phyloP scores from a whole-genome alignment of 2,113 vertebrate species.

The Pollimyrus isidori region DNA sequence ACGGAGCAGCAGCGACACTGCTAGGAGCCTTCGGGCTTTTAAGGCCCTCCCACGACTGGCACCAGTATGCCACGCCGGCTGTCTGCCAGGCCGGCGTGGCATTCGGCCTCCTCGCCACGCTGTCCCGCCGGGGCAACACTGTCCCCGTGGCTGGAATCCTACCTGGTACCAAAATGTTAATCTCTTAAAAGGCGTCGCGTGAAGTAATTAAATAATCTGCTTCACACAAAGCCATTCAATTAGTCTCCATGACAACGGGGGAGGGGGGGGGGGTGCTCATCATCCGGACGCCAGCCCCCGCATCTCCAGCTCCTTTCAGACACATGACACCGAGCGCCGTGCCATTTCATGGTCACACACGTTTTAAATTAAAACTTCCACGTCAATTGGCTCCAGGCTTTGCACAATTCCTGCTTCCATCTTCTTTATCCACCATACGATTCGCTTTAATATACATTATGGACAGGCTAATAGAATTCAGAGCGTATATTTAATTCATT shows the following conservation, averaged over 20 bases:
- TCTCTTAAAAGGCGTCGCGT: conserved; percentile 24
- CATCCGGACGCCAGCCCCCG: neutral
- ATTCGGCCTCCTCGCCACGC: neutral
- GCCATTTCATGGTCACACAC: conserved; percentile 15
- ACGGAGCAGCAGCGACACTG: neutral
- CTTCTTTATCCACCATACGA: conserved; percentile 1
- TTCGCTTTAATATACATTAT: conserved; percentile 28
- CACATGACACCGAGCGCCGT: neutral
- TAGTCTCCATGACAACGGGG: conserved; percentile 28
- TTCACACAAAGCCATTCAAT: conserved; percentile 13
- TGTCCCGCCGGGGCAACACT: neutral
- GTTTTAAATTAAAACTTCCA: conserved; percentile 25
- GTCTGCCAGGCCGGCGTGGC: neutral
- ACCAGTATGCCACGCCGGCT: too few species aligned
- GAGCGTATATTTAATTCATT: conserved; percentile 22
- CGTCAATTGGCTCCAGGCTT: neutral
- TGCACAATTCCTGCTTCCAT: neutral
- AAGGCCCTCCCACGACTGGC: neutral
- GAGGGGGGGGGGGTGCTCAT: neutral
- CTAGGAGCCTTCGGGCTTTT: neutral
- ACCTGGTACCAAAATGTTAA: conserved; percentile 17
- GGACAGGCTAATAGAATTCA: conserved; percentile 22
- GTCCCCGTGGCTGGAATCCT: neutral
- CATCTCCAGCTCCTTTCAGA: neutral
- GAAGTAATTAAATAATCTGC: conserved; percentile 22